A percentile compares a stretch with the other conserved stretches of the same genome.
These are phyloP conservation scores for Triops cancriformis DNA, from an alignment of 1,140 invertebrate genomes.

Conservation along the genomic window DNA sequence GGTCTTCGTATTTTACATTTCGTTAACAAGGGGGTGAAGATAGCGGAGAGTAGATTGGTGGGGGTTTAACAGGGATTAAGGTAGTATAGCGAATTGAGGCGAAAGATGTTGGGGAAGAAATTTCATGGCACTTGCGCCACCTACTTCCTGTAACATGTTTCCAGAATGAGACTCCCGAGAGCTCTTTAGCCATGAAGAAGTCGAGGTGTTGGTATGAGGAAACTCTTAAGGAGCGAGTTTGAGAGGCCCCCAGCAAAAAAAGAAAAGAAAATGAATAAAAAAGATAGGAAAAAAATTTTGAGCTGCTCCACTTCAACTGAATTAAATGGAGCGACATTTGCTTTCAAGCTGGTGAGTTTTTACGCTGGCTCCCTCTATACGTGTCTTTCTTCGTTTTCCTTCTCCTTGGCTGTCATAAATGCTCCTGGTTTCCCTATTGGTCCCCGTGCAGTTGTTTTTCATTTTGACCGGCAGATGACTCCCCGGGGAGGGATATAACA, in stretches of 20 bases:
- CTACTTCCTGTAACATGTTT: background rate
- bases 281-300: background rate
- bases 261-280: no score
- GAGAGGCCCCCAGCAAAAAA: background rate
- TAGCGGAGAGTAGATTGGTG: background rate
- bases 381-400: background rate
- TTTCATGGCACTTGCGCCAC: background rate
- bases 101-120: background rate
- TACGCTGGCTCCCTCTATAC: background rate
- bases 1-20: no score
- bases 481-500: background rate
- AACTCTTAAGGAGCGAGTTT: background rate
- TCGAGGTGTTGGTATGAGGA: background rate
- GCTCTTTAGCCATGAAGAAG: constrained; percentile 2
- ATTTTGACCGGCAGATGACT: background rate
- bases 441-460: background rate
- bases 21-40: no score
- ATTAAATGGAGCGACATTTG: background rate
- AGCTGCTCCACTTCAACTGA: background rate
- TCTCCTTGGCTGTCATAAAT: background rate
- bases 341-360: background rate
- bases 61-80: background rate
- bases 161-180: background rate
- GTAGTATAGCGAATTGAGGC: background rate
- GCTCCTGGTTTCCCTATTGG: background rate